Evolutionary conservation across 2,888 invertebrate genomes (phyloP), one percentile per base, ranked within the genome.

Genomic region (Drosophila pegasa): DNA sequence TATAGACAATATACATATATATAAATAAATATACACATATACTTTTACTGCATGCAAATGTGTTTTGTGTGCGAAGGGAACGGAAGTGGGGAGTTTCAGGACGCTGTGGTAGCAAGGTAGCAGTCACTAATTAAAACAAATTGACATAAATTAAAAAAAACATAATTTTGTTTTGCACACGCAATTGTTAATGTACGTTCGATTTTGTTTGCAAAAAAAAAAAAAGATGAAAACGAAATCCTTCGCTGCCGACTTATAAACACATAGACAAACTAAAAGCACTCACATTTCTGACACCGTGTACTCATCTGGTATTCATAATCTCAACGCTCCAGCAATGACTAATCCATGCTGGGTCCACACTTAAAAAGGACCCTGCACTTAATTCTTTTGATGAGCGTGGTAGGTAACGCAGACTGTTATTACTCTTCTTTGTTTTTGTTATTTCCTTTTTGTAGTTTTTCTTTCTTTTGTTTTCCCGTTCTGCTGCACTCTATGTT

Each of bases 301-400:
- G 50, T 61, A 60, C 62, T 69, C 78, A 66, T 63, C 66, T 62
- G 75, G 56, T 85, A 69, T 69, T 74, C 68, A 76, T 83, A 83
- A 83, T 83, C 83, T 83, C 83, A 88, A 83, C 83, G 88, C 88
- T 74, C 83, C 75, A 59, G 74, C 87, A 81, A 86, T 83, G 83
- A 88, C 83, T 83, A 83, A 75, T 76, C 61, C 80, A 77, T 80
- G 80, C 81, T 48, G 60, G 58, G 52, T 41, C 47, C 66, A 37
- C 47, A 47, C 52, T 51, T 50, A 7, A 31, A 62, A 62, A 43
- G 52, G 55, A 67, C 47, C 74, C 78, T 12, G 75, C 73, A 82
- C 51, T 67, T 72, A 45, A 70, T 63, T 73, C 40, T 74, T 85
- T 70, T 75, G 69, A 78, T 82, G 88, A 85, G 85, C 81, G 79